Conservation (phyloP, 2,888 invertebrate species). For the Malthinus flaveolus region DNA sequence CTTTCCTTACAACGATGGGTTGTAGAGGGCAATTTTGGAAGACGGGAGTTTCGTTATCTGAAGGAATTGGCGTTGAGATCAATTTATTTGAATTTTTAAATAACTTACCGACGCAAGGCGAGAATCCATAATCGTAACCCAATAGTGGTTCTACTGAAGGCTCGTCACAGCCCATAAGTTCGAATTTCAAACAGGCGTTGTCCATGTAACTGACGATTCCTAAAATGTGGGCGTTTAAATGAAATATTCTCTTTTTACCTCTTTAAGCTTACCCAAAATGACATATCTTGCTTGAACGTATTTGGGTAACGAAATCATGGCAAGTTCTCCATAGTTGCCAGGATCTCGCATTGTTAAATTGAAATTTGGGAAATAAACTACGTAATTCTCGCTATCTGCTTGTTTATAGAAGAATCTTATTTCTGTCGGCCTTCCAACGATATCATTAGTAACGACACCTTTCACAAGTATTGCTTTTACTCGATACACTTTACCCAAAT, state of each 20-base stretch:
- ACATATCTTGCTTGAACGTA: constrained; percentile 93
- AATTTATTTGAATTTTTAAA: constrained; percentile 3
- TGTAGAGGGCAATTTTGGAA: constrained; percentile 96
- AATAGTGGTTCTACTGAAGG: constrained; percentile 79
- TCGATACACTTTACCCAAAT: constrained; percentile 89
- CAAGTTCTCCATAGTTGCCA: constrained; percentile 95
- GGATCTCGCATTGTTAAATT: constrained; percentile 93
- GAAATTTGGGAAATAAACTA: constrained; percentile 96
- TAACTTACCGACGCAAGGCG: constrained; percentile 80
- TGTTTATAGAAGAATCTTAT: constrained; percentile 97
- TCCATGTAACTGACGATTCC: constrained; percentile 97
- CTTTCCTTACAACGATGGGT: constrained; percentile 86
- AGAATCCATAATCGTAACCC: constrained; percentile 91
- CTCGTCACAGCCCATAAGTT: constrained; percentile 94
- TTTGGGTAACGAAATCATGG: constrained; percentile 93
- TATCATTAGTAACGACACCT: constrained; percentile 93
- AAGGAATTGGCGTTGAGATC: constrained; percentile 14
- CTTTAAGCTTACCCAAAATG: constrained; percentile 62
- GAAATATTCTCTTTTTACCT: no score
- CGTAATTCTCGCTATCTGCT: constrained; percentile 90
- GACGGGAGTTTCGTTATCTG: constrained; percentile 92
- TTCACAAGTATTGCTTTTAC: constrained; percentile 92
- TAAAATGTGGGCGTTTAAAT: not conserved
- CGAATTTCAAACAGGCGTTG: constrained; percentile 94
- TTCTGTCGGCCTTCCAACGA: constrained; percentile 94